Conservation (phyloP, 2,797 vertebrate genomes). For the Tangara arthus region DNA sequence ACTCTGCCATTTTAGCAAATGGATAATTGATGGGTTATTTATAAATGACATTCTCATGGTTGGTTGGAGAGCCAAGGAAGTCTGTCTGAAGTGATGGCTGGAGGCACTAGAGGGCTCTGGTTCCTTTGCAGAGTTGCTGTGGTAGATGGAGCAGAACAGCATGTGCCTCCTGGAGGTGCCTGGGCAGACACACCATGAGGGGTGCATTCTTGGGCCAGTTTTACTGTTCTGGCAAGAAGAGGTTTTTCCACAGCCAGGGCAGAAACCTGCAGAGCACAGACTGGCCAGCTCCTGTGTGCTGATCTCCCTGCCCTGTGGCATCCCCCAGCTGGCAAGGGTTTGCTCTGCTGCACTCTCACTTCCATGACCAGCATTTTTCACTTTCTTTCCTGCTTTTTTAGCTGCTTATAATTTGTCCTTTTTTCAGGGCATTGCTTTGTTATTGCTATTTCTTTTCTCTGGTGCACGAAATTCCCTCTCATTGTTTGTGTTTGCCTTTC, state of each 20-base stretch:
- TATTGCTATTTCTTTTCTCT: not conserved
- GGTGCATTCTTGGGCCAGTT: not conserved
- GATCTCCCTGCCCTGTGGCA: not conserved
- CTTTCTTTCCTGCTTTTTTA: not conserved
- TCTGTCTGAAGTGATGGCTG: not conserved
- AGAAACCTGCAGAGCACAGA: not conserved
- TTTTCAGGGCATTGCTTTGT: not conserved
- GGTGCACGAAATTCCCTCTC: not conserved
- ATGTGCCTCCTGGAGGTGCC: not conserved
- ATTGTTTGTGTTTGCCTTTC: not conserved
- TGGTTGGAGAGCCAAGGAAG: not conserved
- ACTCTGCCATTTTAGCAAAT: not conserved
- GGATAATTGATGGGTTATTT: not conserved
- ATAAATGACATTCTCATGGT: not conserved
- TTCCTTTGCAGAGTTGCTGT: not conserved
- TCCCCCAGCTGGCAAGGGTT: not conserved
- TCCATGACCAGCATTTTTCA: not conserved
- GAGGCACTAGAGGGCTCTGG: not conserved
- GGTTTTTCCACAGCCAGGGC: not conserved
- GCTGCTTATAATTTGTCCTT: not conserved
- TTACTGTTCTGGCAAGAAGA: not conserved
- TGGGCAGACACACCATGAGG: fast-evolving
- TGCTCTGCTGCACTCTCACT: not conserved
- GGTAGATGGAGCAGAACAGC: not conserved
- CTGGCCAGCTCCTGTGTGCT: not conserved